Evolutionary conservation across 2,888 invertebrate species (phyloP), one percentile per base, ranked within the genome.

Genomic region (Platycnemis pennipes): DNA sequence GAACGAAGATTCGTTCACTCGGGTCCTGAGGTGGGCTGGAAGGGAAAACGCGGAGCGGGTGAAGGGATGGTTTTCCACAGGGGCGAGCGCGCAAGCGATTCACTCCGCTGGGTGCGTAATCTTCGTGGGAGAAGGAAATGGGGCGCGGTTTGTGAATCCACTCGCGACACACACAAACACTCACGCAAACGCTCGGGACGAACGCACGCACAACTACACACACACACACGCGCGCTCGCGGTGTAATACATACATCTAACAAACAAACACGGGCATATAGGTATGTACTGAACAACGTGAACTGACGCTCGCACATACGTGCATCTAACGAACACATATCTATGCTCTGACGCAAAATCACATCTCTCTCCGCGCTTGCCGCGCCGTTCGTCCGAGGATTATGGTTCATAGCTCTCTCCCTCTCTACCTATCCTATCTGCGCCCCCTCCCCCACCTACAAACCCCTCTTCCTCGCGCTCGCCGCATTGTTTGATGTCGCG

Each of bases 91-190:
- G 19, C 37, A 37, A 77, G 77, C 77, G 77, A 77, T 77, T 37
- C 77, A 77, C 77, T 77, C 77, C 77, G 77, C 77, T 77, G 77
- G 77, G 77, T 77, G 77, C 77, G 77, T 77, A 77, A 77, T 77
- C 77, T 77, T 77, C 77, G 77, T 37, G 77, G 26, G 77, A 77
- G 77, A 77, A 77, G 77, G 77, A 77, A 77, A 77, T 77, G 77
- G 37, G 37, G 77, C 49, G 49, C 77, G 77, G 77, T 77, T 77
- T 77, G 31, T 37, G 16, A 37, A 37, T 31, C 77, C 77, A 37
- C 13, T 13, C 37, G 37, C 37, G 77, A 69, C 8, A 77, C 77
- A 37, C 26, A 77, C 49, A 19, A 11, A 49, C 49, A 19, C 13
- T 16, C 13, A 49, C 11, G 7, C 77, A 77, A 8, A 77, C 37